Percentiles rank a stretch among this genome's conserved stretches.
These are phyloP conservation scores for Agrotis segetum DNA, from an alignment of 2,888 invertebrate genomes.

Conservation along the genomic window DNA sequence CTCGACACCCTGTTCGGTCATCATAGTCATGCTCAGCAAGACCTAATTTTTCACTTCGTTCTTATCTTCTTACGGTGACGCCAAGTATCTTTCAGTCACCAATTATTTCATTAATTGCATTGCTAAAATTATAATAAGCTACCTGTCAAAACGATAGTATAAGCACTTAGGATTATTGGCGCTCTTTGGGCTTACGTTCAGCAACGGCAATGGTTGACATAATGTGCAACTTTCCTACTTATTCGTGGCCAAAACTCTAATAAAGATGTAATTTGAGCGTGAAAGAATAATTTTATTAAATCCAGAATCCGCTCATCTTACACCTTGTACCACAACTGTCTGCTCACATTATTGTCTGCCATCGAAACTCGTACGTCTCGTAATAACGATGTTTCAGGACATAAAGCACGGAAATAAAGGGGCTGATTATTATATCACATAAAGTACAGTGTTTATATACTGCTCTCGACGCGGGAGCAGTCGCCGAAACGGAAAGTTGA, in stretches of 20 bases:
- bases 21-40: too few species aligned
- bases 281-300: neutral
- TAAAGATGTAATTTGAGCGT: neutral
- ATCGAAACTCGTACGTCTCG: constrained; percentile 53
- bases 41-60: too few species aligned
- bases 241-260: too few species aligned
- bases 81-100: neutral
- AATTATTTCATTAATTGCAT: neutral
- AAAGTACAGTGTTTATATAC: constrained; percentile 24
- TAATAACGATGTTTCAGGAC: constrained; percentile 61
- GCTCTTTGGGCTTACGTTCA: too few species aligned
- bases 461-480: constrained; percentile 16
- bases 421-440: constrained; percentile 51
- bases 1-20: too few species aligned
- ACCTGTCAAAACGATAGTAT: neutral
- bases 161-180: too few species aligned
- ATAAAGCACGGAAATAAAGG: constrained; percentile 56
- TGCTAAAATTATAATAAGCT: neutral
- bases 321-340: constrained; percentile 23
- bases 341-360: constrained; percentile 48
- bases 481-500: constrained; percentile 36
- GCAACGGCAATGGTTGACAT: too few species aligned
- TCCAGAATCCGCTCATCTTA: neutral
- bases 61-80: too few species aligned
- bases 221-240: too few species aligned